Conservation (phyloP, 1,140 invertebrate species). For the Zaprionus kolodkinae region DNA sequence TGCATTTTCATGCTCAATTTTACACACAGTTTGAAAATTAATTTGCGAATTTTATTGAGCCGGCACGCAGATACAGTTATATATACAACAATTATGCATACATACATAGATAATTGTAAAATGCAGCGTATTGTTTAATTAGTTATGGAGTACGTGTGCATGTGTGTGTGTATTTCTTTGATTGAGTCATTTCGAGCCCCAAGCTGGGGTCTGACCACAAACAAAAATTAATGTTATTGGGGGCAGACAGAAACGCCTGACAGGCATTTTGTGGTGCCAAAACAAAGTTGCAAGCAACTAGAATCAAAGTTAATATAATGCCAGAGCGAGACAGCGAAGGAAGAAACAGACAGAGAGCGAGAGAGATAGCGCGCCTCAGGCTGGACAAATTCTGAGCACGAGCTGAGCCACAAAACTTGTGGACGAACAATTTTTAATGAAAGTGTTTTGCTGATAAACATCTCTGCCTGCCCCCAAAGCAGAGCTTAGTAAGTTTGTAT, state of each 20-base stretch:
- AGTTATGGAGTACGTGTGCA: slow-evolving; percentile 20
- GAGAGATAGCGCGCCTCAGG: background rate
- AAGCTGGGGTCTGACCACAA: too few relatives aligned
- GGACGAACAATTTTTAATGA: slow-evolving; percentile 45
- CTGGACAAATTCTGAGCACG: slow-evolving; percentile 30
- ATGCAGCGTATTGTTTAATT: slow-evolving; percentile 41
- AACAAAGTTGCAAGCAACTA: slow-evolving; percentile 22
- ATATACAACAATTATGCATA: slow-evolving; percentile 30
- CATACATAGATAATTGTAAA: slow-evolving; percentile 34
- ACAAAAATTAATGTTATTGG: too few relatives aligned
- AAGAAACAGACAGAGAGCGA: slow-evolving; percentile 6
- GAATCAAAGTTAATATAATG: slow-evolving; percentile 38
- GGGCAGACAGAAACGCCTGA: slow-evolving; percentile 14
- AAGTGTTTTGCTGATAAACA: slow-evolving; percentile 47
- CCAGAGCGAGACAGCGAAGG: slow-evolving; percentile 6
- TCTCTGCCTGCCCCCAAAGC: background rate
- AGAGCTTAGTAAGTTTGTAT: background rate
- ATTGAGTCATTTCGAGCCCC: slow-evolving; percentile 35
- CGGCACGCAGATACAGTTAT: slow-evolving; percentile 1
- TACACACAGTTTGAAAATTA: slow-evolving; percentile 50
- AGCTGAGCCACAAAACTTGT: slow-evolving; percentile 28
- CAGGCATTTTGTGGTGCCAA: slow-evolving; percentile 3
- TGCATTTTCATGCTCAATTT: slow-evolving; percentile 63
- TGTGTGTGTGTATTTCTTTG: slow-evolving; percentile 13
- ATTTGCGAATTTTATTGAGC: slow-evolving; percentile 50